Evolutionary conservation across 2,888 invertebrate species (phyloP), one percentile per base, ranked within the genome.

Genomic region (Operophtera brumata): DNA sequence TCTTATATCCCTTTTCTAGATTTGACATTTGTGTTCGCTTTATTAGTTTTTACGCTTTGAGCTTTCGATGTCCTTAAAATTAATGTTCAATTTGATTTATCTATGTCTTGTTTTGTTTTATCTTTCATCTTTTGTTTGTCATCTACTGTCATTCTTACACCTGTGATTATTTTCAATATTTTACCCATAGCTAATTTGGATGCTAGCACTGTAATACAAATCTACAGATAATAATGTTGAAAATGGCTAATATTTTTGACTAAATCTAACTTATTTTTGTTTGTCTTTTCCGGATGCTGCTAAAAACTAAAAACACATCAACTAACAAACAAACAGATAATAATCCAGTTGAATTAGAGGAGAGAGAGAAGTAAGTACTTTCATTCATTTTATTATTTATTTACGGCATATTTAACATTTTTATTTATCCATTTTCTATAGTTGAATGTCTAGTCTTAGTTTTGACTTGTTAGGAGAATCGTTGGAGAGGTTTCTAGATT

Each of bases 261-360:
- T 50, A 49, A 49, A 32, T 37, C 48, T 54, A 55, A 61, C 57
- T 54, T 63, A 42, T 61, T 60, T 59, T 54, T 50, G 50, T 67
- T 66, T 58, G 57, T 62, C 41, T 84, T 85, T 78, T 69, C 82
- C 84, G 86, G 86, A 82, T 72, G 87, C 88, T 72, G 91, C 91
- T 85, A 84, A 87, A 81, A 80, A 80, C 83, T 84, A 86, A 82
- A 47, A 81, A 70, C 57, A 57, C 59, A 45, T 75, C 75, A 70
- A 80, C 78, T 79, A 80, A 81, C 79, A 71, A 71, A 73, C 69
- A 71, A 66, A 65, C 92, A 95, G 95, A 94, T 91, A 94, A 94
- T 92, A 94, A 93, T 86, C 93, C 94, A 66, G 93, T 94, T 87
- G 94, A 94, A 82, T 91, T 95, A 92, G 95, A 95, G 86, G 95